phyloP scores from a whole-genome alignment of 1,140 invertebrate species.

The Aethina tumida region DNA sequence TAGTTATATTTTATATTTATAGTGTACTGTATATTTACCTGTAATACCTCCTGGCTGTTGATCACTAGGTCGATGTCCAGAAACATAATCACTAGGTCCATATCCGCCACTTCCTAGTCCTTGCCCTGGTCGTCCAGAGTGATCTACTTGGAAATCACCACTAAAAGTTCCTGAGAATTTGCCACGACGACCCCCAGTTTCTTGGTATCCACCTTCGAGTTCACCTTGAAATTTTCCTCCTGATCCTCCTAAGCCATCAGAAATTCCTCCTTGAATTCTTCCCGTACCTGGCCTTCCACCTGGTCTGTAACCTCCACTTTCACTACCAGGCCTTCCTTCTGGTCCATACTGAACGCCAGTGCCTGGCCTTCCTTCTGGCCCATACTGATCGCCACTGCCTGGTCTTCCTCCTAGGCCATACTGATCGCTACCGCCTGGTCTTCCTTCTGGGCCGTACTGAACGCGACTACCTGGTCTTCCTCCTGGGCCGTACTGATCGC shows the following conservation, averaged over 20 bases:
- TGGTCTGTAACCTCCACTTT: not conserved
- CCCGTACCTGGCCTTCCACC: not conserved
- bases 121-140: slow-evolving; percentile 1
- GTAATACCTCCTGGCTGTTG: slow-evolving; percentile 5
- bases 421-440: not conserved
- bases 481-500: not conserved
- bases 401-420: not conserved
- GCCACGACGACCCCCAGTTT: not conserved
- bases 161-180: not conserved
- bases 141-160: not conserved
- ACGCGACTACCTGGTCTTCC: slow-evolving; percentile 2
- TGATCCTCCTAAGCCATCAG: not conserved
- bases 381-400: slow-evolving; percentile 1
- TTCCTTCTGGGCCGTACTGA: slow-evolving; percentile 2
- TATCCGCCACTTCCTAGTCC: not conserved
- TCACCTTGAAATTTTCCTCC: slow-evolving; percentile 1
- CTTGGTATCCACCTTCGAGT: not conserved
- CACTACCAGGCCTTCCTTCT: not conserved
- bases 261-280: too few relatives aligned
- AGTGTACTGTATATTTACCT: too few relatives aligned
- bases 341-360: slow-evolving; percentile 4
- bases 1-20: too few relatives aligned
- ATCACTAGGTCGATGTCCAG: slow-evolving; percentile 12
- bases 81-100: slow-evolving; percentile 3
- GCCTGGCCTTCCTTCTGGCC: not conserved